A percentile compares a stretch with the other conserved stretches of the same genome.
phyloP scores from a whole-genome alignment of 2,888 invertebrate genomes.

The Cantharis lateralis region DNA sequence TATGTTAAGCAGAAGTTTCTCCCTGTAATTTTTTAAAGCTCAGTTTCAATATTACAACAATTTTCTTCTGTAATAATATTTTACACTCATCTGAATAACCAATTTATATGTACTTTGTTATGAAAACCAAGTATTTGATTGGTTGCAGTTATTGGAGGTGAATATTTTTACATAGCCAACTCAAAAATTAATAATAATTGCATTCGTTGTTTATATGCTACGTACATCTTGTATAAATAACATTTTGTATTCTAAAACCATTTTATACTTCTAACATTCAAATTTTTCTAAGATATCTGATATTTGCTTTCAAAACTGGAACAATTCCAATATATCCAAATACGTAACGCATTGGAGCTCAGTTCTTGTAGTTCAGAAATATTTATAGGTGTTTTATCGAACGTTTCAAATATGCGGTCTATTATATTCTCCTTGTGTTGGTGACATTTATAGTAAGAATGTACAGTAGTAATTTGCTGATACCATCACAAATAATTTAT shows the following conservation, averaged over 20 bases:
- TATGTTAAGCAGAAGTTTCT: conserved; percentile 33
- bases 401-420: conserved; percentile 30
- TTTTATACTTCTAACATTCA: conserved; percentile 3
- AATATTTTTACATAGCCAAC: neutral
- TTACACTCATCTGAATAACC: neutral
- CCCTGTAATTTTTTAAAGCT: conserved; percentile 29
- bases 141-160: neutral
- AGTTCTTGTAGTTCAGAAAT: conserved; percentile 11
- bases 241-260: neutral
- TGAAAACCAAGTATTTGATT: neutral
- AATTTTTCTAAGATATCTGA: conserved; percentile 12
- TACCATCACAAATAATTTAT: conserved; percentile 17
- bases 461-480: conserved; percentile 20
- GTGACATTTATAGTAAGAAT: conserved; percentile 27
- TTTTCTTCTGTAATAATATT: conserved; percentile 13
- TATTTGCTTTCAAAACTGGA: conserved; percentile 24
- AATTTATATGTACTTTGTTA: neutral
- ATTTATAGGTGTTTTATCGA: conserved; percentile 31
- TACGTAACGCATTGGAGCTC: conserved; percentile 28
- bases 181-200: neutral
- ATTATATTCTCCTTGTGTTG: conserved; percentile 23
- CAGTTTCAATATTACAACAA: conserved; percentile 21
- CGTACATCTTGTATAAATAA: neutral
- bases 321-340: conserved; percentile 24
- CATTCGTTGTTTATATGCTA: neutral